Evolutionary conservation across 2,888 invertebrate species (phyloP), one percentile per base, ranked within the genome.

Genomic region (Drosophila siamana): DNA sequence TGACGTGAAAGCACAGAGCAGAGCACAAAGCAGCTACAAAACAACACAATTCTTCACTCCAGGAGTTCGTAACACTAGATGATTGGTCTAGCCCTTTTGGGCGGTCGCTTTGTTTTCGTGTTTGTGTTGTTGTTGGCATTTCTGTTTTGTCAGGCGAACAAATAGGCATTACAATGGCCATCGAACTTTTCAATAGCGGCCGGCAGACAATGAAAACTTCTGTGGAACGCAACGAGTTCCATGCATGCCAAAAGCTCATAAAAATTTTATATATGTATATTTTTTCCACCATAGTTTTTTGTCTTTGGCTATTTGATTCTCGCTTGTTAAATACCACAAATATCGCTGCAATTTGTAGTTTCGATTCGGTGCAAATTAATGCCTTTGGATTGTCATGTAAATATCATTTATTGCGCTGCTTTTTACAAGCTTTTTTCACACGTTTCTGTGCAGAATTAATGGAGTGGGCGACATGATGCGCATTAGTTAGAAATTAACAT

Each of bases 161-260:
- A 65, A 65, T 71, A 54, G 54, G 44, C 41, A 47, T 51, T 48
- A 62, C 59, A 72, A 74, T 40, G 22, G 55, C 46, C 11, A 51
- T 30, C 28, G 52, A 54, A 19, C 52, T 9, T 54, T 54, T 54
- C 41, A 54, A 54, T 46, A 8, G 9, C 46, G 48, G 16, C 24
- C 33, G 51, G 26, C 36, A 47, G 43, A 47, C 51, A 66, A 74
- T 43, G 55, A 30, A 54, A 38, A 47, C 9, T 43, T 19, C 48
- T 68, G 16, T 13, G 30, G 43, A 59, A 43, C 13, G 36, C 44
- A 60, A 11, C 16, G 44, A 26, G 40, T 52, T 68, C 60, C 51
- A 69, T 61, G 44, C 26, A 4, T n/a, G n/a, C 30, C 26, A 60
- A 50, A 19, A n/a, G 5, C 28, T 41, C 30, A 41, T 41, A 47